Percentiles rank a stretch among this genome's conserved stretches.
These are phyloP conservation scores for Oreotrochilus melanogaster DNA, from an alignment of 2,113 vertebrate genomes.

Conservation along the genomic window DNA sequence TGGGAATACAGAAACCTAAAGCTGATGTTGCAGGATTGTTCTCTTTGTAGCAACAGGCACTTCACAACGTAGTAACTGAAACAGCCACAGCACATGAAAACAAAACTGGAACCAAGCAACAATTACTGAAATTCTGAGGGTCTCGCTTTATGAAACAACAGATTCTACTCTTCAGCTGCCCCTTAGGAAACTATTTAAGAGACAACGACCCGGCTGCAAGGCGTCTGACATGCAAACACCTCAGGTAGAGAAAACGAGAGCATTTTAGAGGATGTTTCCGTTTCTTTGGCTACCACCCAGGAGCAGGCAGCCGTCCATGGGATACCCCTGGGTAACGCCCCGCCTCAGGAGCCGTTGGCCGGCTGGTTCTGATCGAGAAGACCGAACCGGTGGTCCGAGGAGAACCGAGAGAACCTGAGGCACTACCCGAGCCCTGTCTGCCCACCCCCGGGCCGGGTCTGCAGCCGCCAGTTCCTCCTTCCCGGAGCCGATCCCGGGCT, in stretches of 20 bases:
- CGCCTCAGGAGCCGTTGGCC: rapidly evolving
- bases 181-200: rapidly evolving
- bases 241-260: rapidly evolving
- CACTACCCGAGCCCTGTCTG: rapidly evolving
- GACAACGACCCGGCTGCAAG: rapidly evolving
- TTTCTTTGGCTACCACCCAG: rapidly evolving
- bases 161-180: rapidly evolving
- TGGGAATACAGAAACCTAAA: background rate
- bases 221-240: rapidly evolving
- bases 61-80: background rate
- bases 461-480: background rate
- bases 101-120: rapidly evolving
- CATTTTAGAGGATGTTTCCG: rapidly evolving
- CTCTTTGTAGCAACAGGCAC: background rate
- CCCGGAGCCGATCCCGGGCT: no score
- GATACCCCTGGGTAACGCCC: no score
- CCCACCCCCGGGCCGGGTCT: background rate
- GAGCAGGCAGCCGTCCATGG: rapidly evolving
- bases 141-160: rapidly evolving
- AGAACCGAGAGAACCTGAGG: background rate
- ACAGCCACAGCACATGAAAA: background rate
- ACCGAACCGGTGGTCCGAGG: no score
- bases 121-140: background rate
- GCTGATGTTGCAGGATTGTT: background rate
- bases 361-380: no score